These are phyloP conservation scores for Drosophila paramelanica DNA, from an alignment of 2,888 invertebrate species.

Conservation along the genomic window DNA sequence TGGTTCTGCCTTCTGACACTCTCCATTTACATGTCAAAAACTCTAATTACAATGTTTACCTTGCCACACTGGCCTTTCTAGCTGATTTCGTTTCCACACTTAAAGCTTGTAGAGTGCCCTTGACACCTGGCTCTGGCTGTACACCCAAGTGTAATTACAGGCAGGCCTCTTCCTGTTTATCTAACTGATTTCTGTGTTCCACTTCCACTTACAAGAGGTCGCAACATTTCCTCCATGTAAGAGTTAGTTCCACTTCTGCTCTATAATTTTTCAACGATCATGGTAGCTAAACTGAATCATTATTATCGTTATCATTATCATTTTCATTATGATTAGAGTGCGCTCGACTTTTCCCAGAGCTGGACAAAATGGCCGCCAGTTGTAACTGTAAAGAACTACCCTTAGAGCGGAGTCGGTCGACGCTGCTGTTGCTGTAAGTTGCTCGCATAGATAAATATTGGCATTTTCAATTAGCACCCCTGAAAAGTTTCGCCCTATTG, in stretches of 20 bases:
- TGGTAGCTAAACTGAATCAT: conserved; percentile 9
- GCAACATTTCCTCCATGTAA: conserved; percentile 44
- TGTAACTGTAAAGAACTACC: conserved; percentile 33
- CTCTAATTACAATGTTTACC: conserved; percentile 12
- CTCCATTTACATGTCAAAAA: background rate
- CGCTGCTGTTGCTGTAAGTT: conserved; percentile 26
- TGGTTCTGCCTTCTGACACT: background rate
- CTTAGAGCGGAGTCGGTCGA: conserved; percentile 29
- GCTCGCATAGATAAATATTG: conserved; percentile 70
- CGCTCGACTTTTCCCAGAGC: conserved; percentile 6
- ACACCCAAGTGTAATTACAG: conserved; percentile 20
- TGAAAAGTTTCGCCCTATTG: conserved; percentile 41
- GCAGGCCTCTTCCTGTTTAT: conserved; percentile 61
- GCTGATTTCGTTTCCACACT: conserved; percentile 29
- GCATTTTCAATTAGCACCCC: conserved; percentile 76
- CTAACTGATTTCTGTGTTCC: conserved; percentile 70
- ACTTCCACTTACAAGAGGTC: conserved; percentile 47
- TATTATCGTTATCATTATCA: conserved; percentile 6
- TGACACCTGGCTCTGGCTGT: conserved; percentile 38
- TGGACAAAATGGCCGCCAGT: conserved; percentile 64
- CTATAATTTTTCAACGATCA: conserved; percentile 48
- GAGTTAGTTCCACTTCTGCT: conserved; percentile 19
- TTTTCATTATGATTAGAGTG: background rate
- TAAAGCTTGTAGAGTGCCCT: conserved; percentile 43
- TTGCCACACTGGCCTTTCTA: conserved; percentile 10